Evolutionary conservation across 2,113 vertebrate species (phyloP).

Genomic region (Cryptotis parvus): DNA sequence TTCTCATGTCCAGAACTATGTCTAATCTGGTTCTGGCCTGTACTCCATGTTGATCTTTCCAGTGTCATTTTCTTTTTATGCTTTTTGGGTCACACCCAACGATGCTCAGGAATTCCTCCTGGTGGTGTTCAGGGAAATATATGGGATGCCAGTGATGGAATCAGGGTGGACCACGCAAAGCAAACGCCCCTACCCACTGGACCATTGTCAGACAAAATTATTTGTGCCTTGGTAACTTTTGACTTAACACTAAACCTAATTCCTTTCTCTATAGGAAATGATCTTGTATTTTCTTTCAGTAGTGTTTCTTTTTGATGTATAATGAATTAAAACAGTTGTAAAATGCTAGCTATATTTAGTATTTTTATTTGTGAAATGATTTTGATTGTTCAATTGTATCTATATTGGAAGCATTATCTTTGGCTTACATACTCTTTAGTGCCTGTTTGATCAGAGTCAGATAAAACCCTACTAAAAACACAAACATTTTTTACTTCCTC

Average conservation of each 20-base stretch:
- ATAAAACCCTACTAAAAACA: neutral
- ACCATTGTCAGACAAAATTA: neutral
- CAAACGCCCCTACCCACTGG: no score
- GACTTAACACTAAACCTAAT: neutral
- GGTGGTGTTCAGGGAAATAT: no score
- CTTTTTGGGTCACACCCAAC: no score
- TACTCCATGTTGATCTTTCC: neutral
- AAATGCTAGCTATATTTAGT: neutral
- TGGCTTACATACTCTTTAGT: neutral
- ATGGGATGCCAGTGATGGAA: no score
- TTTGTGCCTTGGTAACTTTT: neutral
- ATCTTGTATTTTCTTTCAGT: neutral
- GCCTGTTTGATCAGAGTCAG: neutral
- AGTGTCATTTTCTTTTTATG: neutral
- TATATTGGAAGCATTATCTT: neutral
- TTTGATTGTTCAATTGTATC: neutral
- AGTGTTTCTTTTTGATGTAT: neutral
- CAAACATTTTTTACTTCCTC: neutral
- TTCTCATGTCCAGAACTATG: neutral
- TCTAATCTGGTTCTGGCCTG: neutral
- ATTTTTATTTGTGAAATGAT: neutral
- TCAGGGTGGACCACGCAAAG: no score
- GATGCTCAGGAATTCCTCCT: no score
- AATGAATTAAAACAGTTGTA: neutral
- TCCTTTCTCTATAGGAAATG: neutral